Base-by-base conservation (phyloP, 2,888 invertebrate species). In the Pseudoips prasinana region DNA sequence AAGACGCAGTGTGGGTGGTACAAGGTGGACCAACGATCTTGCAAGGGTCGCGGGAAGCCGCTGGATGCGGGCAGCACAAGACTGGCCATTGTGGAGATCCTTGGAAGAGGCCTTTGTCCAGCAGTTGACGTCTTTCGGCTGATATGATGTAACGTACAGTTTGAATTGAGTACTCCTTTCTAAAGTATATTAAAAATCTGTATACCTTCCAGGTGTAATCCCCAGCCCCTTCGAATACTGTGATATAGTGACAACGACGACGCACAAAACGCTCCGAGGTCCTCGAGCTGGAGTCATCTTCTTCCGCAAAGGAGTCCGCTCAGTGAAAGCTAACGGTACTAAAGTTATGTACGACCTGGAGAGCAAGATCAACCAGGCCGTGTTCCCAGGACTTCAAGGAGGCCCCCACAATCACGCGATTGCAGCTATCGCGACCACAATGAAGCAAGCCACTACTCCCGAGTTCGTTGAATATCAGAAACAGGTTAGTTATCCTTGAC, bases 331-430 rank as follows among this genome's bases (percentile, higher is more conserved):
- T 32, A 94, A 95, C 65, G 98, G 98, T 0, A 94, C 95, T 7
- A 93, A 95, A 64, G 85, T 88, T 3, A 59, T 95, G 91, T 98
- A 97, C 72, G 97, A 98, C 64, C 79, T 97, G 25, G 98, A 98
- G 79, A 90, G 84, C 51, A 94, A 92, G 71, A 96, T 99, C 66
- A 98, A 98, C 81, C 90, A 92, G 55, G 94, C 96, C 1, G 97
- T 98, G 38, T 98, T 98, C 81, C 97, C 97, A 0, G 96, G 97
- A 0, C 90, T 99, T 26, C 99, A 99, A 85, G 99, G 99, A 23
- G 99, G 99, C 0, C 99, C 99, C 0, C 99, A 99, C 73, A 98
- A 98, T 70, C 94, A 99, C 75, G 93, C 97, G n/a, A 98, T 99
- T 51, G 98, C 96, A 3, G 98, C 92, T 45, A 95, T 99, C 49